Base-by-base conservation (phyloP, 2,797 vertebrate species). In the Rhinatrema bivittatum region DNA sequence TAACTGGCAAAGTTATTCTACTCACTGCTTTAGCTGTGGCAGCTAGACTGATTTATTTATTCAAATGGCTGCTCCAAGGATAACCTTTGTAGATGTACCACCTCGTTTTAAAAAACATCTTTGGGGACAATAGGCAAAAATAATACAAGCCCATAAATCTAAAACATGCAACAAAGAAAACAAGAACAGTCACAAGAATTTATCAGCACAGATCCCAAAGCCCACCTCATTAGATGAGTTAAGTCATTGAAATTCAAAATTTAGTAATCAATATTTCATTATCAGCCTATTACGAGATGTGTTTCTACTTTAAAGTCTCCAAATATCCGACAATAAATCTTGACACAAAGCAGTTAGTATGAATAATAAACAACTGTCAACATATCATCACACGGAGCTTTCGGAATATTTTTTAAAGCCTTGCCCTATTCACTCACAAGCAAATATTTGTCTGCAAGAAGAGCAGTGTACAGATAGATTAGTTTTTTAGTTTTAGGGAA, bases 31-130 rank as follows among this genome's bases (percentile, higher is more conserved):
- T 20, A 33, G 28, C 29, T 32, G 34, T 36, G n/a, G n/a, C n/a
- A n/a, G 25, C 41, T 46, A 39, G 3, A 1, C 10, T 39, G 48
- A 47, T 33, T 35, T 37, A 55, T 46, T 21, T 33, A 60, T 56
- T 32, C 30, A 21, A 29, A 32, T 15, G 21, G 21, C 62, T 30
- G 18, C 39, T 43, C 22, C 32, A 14, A 36, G 15, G 10, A 26
- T 13, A 36, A 27, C 12, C 29, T 53, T 59, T 54, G 46, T 47
- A 36, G 39, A 44, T 31, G 39, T 3, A n/a, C 16, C 26, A 18
- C 33, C 56, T 63, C 30, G 58, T 72, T 68, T 70, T 59, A 39
- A 58, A 64, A 66, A 31, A 5, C 32, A 38, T 28, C 42, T 53
- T 36, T 46, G 54, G 58, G 49, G 36, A 29, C 40, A 53, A 13